Conservation (phyloP, 2,113 vertebrate species). For the Chloroceryle aenea region DNA sequence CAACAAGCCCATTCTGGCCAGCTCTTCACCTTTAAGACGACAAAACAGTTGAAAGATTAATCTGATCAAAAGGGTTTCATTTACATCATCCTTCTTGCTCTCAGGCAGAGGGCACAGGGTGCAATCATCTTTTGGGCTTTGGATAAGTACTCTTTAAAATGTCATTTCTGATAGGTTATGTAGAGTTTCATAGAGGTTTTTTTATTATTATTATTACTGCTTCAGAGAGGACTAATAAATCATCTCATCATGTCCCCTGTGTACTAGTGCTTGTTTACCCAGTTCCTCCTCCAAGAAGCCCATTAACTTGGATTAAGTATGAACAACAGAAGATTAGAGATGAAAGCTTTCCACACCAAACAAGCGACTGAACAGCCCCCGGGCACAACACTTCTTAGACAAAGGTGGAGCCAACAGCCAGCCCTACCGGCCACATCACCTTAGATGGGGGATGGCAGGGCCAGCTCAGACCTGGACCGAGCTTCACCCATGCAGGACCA, state of each 20-base stretch:
- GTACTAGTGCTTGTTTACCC: background rate
- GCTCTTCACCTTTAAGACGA: background rate
- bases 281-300: background rate
- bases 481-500: background rate
- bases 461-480: background rate
- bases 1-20: background rate
- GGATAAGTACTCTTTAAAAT: background rate
- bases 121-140: background rate
- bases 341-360: background rate
- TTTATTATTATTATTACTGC: background rate
- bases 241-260: background rate
- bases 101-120: background rate
- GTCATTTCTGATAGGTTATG: background rate
- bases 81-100: background rate
- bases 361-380: background rate
- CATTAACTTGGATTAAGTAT: background rate
- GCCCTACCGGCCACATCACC: fast-evolving
- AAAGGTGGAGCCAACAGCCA: no score
- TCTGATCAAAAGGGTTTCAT: background rate
- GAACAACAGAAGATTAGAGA: background rate
- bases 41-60: background rate
- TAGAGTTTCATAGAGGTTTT: fast-evolving
- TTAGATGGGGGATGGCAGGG: background rate
- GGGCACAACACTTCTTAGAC: background rate
- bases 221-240: background rate